Conservation (phyloP, 2,113 vertebrate species). For the Corvus moneduloides region DNA sequence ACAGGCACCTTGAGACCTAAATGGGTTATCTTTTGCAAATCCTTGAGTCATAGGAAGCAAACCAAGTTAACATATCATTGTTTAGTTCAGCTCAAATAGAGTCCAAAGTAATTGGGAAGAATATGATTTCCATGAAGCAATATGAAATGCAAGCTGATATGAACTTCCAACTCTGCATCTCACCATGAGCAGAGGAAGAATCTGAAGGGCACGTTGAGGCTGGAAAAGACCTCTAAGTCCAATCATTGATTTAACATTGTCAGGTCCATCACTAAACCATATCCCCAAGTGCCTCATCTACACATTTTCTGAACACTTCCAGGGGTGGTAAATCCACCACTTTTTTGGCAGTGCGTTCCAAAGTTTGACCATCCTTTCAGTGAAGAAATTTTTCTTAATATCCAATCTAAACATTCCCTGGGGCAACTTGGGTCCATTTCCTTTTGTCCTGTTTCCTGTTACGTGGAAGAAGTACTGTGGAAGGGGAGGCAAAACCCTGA, state of each 20-base stretch:
- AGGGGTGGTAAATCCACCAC: background rate
- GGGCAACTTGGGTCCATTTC: background rate
- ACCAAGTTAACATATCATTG: background rate
- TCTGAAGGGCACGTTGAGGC: background rate
- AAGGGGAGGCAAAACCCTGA: background rate
- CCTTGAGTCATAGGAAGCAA: background rate
- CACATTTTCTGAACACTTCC: background rate
- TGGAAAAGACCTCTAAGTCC: background rate
- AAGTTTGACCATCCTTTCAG: background rate
- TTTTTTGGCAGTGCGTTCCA: background rate
- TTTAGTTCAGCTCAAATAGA: slow-evolving; percentile 12
- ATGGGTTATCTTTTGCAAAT: background rate
- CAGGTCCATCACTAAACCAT: background rate
- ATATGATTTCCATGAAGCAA: background rate
- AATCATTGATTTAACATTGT: background rate
- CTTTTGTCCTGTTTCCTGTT: background rate
- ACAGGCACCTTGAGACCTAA: background rate
- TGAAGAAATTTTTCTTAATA: background rate
- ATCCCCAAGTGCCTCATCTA: background rate
- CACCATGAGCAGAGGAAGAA: background rate
- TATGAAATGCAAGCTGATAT: background rate
- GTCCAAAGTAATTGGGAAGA: background rate
- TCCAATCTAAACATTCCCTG: background rate
- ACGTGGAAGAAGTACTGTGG: background rate
- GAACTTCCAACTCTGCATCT: background rate